Base-by-base conservation (phyloP, 2,888 invertebrate genomes). In the Amphipyra berbera region DNA sequence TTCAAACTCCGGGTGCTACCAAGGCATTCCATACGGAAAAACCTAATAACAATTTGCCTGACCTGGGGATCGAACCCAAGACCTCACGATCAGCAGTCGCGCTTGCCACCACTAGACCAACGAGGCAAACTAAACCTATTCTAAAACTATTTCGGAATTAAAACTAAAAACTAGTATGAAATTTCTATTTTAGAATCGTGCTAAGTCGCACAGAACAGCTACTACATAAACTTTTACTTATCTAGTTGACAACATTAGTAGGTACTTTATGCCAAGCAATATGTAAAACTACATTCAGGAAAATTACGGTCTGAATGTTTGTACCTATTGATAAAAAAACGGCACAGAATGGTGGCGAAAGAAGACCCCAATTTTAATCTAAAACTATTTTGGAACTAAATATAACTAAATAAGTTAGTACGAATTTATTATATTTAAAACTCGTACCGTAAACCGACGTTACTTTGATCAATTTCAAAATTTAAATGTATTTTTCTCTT, bases 191-290 rank as follows among this genome's bases (percentile, higher is more conserved):
- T 52, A 55, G 50, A 53, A 48, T 52, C 13, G 30, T 59, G 58
- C 44, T 64, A 44, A 47, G 42, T 55, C 48, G 45, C 47, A 54
- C 30, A 54, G 13, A 21, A 55, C 55, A 27, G 10, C 42, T 30
- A 12, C 6, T 61, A 30, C 27, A 44, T 21, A 45, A 47, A 33
- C 33, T 33, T 33, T 33, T 33, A 33, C 33, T 68, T 56, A 49
- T 37, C 54, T 47, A 53, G 49, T 44, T 57, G 42, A 35, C 37
- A 38, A 56, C 59, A 69, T 73, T 72, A 21, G 3, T 21, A n/a
- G n/a, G n/a, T n/a, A 68, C 72, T 48, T 69, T 58, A 61, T 59
- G 14, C 37, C 54, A 69, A 62, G 52, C 58, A 68, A n/a, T n/a
- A n/a, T n/a, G n/a, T n/a, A n/a, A n/a, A n/a, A n/a, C n/a, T n/a